Percentiles rank a stretch among this genome's conserved stretches.
phyloP scores from a whole-genome alignment of 2,113 vertebrate species.

The Epinephelus cyanopodus region DNA sequence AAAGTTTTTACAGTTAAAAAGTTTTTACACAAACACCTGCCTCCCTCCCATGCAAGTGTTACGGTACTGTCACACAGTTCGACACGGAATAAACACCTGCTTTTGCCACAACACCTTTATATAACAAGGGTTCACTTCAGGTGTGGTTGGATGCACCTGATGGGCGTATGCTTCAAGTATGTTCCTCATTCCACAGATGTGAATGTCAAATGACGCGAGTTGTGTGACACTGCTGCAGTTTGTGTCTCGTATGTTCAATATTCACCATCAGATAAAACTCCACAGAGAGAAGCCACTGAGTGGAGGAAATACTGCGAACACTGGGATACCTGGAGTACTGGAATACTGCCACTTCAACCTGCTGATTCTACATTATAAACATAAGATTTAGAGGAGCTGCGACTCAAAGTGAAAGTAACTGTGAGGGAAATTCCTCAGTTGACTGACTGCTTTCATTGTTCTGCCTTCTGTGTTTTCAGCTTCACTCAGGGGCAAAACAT shows the following conservation, averaged over 20 bases:
- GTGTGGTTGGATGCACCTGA: no score
- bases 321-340: not conserved
- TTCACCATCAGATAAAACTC: not conserved
- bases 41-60: no score
- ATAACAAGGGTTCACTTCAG: not conserved
- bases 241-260: not conserved
- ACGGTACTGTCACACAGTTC: no score
- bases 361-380: not conserved
- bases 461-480: no score
- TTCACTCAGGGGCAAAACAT: conserved; percentile 6
- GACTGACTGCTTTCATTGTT: no score
- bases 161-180: not conserved
- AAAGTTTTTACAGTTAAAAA: no score
- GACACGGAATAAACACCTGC: not conserved
- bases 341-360: not conserved
- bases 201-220: accelerated
- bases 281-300: not conserved
- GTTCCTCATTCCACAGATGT: not conserved
- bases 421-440: not conserved
- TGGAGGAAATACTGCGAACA: not conserved
- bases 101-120: no score
- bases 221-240: not conserved
- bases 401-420: not conserved
- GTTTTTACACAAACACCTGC: no score
- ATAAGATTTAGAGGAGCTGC: not conserved